Evolutionary conservation across 2,888 invertebrate genomes (phyloP), one percentile per base, ranked within the genome.

Genomic region (Lordiphosa fenestrarum): DNA sequence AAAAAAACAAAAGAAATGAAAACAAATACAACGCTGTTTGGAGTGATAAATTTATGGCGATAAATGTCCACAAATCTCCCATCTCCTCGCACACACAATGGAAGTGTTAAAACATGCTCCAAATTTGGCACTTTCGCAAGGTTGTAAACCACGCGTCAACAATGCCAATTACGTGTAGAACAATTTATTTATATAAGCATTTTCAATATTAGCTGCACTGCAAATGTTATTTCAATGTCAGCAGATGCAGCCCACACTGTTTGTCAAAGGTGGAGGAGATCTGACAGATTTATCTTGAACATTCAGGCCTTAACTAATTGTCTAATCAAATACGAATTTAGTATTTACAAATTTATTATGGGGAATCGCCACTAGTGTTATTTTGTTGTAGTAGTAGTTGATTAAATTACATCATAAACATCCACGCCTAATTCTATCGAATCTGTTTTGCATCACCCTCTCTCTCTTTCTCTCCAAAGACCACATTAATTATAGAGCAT

Each of bases 191-290:
- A 7, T 1, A n/a, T 19, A 19, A n/a, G 21, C 9, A 30, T 7
- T 7, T 25, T 7, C 9, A 30, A 30, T 30, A 7, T 30, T 30
- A 30, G 53, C 33, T 54, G 38, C 36, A 37, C 60, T 52, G 40
- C 46, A 64, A 63, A 58, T 39, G 66, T 51, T 55, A 68, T 60
- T 76, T 76, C 77, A 77, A 77, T 77, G 77, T 76, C 76, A 75
- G 48, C 60, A 46, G 10, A 59, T 41, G 58, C 66, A 63, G 46
- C 84, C 77, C 77, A 84, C 77, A 68, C 48, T 66, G 63, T 65
- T 69, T 69, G 54, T 48, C 58, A 60, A 67, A 67, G 84, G 76
- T 75, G 76, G 62, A 7, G n/a, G n/a, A n/a, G n/a, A n/a, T 40
- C 39, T 38, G 57, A 52, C 66, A 59, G 48, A 52, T 62, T 74